Percentiles rank a stretch among this genome's conserved stretches.
These are phyloP conservation scores for Trogon surrucura DNA, from an alignment of 2,113 vertebrate genomes.

Conservation along the genomic window DNA sequence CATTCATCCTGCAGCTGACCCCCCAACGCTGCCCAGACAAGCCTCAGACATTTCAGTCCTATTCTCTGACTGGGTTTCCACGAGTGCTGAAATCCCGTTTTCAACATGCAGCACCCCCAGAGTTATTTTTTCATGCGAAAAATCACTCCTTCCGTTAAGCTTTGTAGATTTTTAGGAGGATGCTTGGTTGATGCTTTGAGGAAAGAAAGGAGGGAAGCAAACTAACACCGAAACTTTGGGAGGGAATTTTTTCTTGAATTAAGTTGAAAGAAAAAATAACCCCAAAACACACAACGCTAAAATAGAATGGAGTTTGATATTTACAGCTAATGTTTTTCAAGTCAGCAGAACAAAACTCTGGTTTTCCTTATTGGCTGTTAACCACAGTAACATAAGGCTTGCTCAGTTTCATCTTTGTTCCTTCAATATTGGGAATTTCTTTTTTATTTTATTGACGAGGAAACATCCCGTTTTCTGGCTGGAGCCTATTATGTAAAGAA, in stretches of 20 bases:
- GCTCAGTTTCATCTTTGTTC: conserved; percentile 62
- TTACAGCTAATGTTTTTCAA: conserved; percentile 64
- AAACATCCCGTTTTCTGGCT: conserved; percentile 69
- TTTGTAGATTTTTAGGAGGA: not conserved
- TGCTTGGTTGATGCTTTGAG: not conserved
- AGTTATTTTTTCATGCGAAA: not conserved
- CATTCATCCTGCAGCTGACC: not conserved
- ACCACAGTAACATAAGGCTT: conserved; percentile 64
- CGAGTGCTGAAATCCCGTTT: not conserved
- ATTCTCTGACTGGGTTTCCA: not conserved
- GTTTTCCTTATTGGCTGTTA: conserved; percentile 73
- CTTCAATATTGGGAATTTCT: conserved; percentile 67
- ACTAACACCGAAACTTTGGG: not conserved
- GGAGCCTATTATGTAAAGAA: conserved; percentile 65
- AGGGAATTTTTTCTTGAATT: conserved; percentile 9
- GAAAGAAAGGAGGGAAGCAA: not conserved
- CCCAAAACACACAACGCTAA: not conserved
- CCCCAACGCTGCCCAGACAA: not conserved
- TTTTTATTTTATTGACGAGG: conserved; percentile 66
- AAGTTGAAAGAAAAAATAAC: not conserved
- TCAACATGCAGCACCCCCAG: not conserved
- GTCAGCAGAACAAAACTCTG: conserved; percentile 66
- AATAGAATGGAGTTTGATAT: conserved; percentile 64
- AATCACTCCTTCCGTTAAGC: not conserved
- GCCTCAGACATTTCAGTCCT: not conserved